Conservation (phyloP, 2,797 vertebrate species). For the Triplophysa bombifrons region DNA sequence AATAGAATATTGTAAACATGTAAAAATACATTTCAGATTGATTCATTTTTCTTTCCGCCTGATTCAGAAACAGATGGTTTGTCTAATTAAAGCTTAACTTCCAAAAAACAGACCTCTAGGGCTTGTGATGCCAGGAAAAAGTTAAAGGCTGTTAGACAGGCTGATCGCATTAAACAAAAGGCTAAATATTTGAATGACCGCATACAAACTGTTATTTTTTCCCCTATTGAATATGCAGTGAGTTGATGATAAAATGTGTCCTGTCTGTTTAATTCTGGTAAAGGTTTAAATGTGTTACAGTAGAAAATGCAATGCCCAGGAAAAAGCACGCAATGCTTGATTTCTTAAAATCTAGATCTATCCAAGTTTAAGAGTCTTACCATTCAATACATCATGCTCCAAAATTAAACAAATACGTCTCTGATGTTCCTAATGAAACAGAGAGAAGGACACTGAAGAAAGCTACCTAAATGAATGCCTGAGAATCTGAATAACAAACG, state of each 20-base stretch:
- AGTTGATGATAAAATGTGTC: slow-evolving; percentile 9
- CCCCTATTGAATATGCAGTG: slow-evolving; percentile 5
- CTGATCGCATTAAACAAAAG: slow-evolving; percentile 21
- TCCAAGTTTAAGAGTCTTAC: slow-evolving; percentile 12
- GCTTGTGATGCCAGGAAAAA: slow-evolving; percentile 12
- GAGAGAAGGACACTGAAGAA: neutral
- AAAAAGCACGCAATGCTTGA: neutral
- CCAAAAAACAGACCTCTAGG: slow-evolving; percentile 28
- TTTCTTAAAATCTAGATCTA: slow-evolving; percentile 31
- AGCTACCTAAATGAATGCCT: neutral
- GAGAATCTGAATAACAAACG: slow-evolving; percentile 34
- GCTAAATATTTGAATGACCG: slow-evolving; percentile 19
- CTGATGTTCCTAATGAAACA: slow-evolving; percentile 8
- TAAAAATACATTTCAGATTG: too few relatives aligned
- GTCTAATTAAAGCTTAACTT: slow-evolving; percentile 53
- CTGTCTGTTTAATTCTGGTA: slow-evolving; percentile 48
- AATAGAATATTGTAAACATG: neutral
- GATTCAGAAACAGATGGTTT: slow-evolving; percentile 51
- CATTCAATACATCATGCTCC: neutral
- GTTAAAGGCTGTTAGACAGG: slow-evolving; percentile 45
- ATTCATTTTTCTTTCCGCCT: neutral
- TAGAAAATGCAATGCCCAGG: slow-evolving; percentile 28
- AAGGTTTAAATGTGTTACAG: slow-evolving; percentile 29
- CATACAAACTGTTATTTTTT: neutral
- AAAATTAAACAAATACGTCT: slow-evolving; percentile 21